Conservation (phyloP, 2,888 invertebrate species). For the Cerastis rubricosa region DNA sequence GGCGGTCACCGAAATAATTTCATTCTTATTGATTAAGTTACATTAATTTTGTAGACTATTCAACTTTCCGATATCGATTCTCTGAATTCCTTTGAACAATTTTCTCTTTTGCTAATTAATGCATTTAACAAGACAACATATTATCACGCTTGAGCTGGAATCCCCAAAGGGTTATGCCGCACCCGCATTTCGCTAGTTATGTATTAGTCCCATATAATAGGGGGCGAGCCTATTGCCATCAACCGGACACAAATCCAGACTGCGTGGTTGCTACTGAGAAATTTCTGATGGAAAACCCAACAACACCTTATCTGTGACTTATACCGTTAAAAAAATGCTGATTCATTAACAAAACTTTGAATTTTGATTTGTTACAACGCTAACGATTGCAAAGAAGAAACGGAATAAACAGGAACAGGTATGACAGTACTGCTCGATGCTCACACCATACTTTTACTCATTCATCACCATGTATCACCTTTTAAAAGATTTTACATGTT, state of each 20-base stretch:
- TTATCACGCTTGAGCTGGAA: not conserved
- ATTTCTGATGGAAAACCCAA: not conserved
- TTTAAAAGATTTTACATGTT: too few species aligned
- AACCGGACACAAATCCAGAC: not conserved
- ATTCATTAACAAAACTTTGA: not conserved
- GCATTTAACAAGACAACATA: not conserved
- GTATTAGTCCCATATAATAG: not conserved
- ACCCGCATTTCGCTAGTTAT: not conserved
- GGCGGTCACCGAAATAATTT: not conserved
- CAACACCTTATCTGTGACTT: not conserved
- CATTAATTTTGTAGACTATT: not conserved
- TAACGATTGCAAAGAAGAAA: not conserved
- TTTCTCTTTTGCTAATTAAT: not conserved
- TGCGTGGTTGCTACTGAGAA: not conserved
- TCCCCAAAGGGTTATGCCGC: not conserved
- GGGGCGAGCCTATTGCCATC: not conserved
- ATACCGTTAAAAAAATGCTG: not conserved
- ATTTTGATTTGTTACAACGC: conserved; percentile 27
- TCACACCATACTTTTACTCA: too few species aligned
- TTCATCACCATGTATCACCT: too few species aligned
- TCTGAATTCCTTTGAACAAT: not conserved
- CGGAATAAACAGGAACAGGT: conserved; percentile 7
- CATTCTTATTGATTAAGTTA: not conserved
- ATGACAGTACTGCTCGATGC: not conserved
- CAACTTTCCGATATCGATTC: not conserved